Conservation (phyloP, 2,113 vertebrate genomes). For the Merops nubicus region DNA sequence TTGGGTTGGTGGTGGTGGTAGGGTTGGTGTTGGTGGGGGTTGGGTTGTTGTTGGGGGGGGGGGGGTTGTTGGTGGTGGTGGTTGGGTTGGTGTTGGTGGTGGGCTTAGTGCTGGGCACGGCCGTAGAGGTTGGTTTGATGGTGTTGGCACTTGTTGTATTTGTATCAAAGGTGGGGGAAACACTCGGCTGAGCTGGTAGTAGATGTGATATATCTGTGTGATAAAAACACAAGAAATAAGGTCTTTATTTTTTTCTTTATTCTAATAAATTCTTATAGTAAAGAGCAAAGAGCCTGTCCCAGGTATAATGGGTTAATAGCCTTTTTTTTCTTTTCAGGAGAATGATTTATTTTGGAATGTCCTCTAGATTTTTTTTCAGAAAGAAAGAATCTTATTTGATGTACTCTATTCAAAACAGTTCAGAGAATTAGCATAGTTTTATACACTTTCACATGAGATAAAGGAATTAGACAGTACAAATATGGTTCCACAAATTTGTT, state of each 20-base stretch:
- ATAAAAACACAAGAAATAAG: neutral
- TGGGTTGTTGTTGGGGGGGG: neutral
- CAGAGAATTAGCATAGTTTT: neutral
- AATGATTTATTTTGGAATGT: neutral
- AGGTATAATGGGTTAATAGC: neutral
- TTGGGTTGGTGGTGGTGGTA: too few relatives aligned
- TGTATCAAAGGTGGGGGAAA: neutral
- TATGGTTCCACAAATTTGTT: neutral
- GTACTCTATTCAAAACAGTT: neutral
- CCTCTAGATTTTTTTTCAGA: neutral
- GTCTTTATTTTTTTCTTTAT: neutral
- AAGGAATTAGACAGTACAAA: neutral
- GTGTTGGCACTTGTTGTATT: neutral
- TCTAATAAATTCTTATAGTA: neutral
- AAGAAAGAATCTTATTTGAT: neutral
- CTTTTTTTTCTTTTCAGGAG: neutral
- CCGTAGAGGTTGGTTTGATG: neutral
- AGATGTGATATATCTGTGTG: constrained; percentile 85
- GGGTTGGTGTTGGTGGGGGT: neutral
- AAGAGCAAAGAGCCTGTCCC: neutral
- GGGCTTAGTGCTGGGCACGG: neutral
- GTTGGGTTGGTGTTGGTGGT: neutral
- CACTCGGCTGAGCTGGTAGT: constrained; percentile 50
- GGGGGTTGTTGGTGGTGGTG: neutral
- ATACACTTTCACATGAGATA: neutral